Conservation (phyloP, 2,113 vertebrate genomes). For the Heptranchias perlo region DNA sequence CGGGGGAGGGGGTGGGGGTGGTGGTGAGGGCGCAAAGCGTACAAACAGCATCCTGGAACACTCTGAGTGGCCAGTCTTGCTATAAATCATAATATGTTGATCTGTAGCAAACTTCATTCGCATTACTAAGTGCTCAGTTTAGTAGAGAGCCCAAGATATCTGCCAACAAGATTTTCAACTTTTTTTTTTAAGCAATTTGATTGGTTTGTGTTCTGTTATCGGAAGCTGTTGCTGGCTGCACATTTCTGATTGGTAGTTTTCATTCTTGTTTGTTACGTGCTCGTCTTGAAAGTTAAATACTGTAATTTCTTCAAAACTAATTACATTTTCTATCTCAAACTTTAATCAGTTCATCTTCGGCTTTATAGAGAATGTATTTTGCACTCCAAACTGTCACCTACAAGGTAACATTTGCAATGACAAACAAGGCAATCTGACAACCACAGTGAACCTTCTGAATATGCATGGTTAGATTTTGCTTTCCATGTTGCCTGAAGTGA, state of each 20-base stretch:
- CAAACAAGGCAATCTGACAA: not conserved
- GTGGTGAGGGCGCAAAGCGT: too few species aligned
- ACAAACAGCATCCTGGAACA: not conserved
- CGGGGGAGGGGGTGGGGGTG: too few species aligned
- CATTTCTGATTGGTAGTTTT: not conserved
- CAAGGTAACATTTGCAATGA: not conserved
- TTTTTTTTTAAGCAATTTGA: not conserved
- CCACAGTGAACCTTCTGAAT: not conserved
- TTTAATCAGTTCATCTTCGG: not conserved
- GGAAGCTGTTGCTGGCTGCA: not conserved
- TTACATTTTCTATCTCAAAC: not conserved
- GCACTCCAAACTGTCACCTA: not conserved
- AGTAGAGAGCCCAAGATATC: not conserved
- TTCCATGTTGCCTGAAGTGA: not conserved
- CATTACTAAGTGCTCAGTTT: not conserved
- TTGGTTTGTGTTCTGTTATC: not conserved
- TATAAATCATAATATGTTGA: not conserved
- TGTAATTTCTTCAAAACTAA: conserved; percentile 2
- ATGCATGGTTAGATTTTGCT: not conserved
- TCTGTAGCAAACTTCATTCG: not conserved
- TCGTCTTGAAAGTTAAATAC: not conserved
- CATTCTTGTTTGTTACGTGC: not conserved
- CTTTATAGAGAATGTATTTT: not conserved
- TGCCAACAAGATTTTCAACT: not conserved
- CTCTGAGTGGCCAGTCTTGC: too few species aligned